A percentile compares a stretch with the other conserved stretches of the same genome.
These are phyloP conservation scores for Agrotis puta DNA, from an alignment of 2,888 invertebrate genomes.

Conservation along the genomic window DNA sequence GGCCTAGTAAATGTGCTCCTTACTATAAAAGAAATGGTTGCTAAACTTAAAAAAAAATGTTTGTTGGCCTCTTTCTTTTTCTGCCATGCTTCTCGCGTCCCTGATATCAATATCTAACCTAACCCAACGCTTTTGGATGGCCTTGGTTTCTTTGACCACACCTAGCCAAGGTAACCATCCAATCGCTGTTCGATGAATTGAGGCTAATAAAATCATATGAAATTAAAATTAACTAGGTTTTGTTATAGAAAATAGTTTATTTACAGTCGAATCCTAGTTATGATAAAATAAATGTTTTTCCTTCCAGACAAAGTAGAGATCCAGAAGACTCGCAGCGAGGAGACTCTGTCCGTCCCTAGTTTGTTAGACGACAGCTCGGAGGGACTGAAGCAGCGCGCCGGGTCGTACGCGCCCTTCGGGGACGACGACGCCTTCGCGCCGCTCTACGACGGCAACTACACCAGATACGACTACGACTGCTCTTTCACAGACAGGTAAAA, in stretches of 20 bases:
- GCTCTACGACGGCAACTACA: constrained; percentile 78
- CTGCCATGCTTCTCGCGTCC: no score
- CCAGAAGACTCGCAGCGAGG: constrained; percentile 87
- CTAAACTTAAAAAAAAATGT: no score
- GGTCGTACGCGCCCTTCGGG: constrained; percentile 69
- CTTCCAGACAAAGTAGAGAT: constrained; percentile 77
- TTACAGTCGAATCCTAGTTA: constrained; percentile 1
- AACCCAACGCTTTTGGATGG: no score
- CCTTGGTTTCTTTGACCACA: no score
- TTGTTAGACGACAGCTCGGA: constrained; percentile 74
- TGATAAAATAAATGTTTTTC: not conserved
- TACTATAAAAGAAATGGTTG: no score
- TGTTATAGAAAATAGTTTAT: not conserved
- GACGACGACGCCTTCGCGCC: constrained; percentile 77
- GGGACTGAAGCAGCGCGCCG: constrained; percentile 61
- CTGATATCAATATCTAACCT: no score
- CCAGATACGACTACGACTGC: constrained; percentile 81
- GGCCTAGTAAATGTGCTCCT: no score
- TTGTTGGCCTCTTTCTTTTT: no score
- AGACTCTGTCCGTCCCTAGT: constrained; percentile 80
- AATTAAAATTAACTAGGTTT: no score
- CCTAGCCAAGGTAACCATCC: no score
- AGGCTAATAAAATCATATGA: no score
- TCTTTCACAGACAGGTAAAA: constrained; percentile 73
- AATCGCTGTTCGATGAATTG: no score